Conservation (phyloP, 2,888 invertebrate species). For the Napeogenes sylphis region DNA sequence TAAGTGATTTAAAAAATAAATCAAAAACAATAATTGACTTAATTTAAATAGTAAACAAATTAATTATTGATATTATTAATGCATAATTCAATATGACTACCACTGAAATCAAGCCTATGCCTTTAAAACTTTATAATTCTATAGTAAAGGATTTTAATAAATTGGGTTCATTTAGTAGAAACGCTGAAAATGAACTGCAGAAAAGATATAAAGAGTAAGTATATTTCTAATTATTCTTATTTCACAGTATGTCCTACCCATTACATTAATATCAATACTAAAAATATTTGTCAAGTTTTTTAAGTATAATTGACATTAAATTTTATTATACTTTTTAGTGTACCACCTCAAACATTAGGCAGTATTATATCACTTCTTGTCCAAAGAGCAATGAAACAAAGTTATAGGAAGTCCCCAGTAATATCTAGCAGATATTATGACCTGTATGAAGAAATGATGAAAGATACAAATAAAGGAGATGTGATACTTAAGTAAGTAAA, state of each 20-base stretch:
- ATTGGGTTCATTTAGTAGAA: slow-evolving; percentile 75
- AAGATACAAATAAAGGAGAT: slow-evolving; percentile 72
- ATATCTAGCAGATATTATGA: slow-evolving; percentile 76
- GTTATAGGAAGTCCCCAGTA: slow-evolving; percentile 78
- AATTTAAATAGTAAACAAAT: too few relatives aligned
- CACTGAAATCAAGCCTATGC: slow-evolving; percentile 52
- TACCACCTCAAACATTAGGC: slow-evolving; percentile 79
- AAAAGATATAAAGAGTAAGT: slow-evolving; percentile 77
- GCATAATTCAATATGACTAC: slow-evolving; percentile 15
- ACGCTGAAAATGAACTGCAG: slow-evolving; percentile 78
- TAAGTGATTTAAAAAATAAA: too few relatives aligned
- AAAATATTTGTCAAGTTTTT: not conserved
- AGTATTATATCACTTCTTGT: slow-evolving; percentile 84
- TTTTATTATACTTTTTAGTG: slow-evolving; percentile 49
- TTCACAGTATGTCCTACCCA: too few relatives aligned
- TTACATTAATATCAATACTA: too few relatives aligned
- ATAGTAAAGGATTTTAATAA: slow-evolving; percentile 77
- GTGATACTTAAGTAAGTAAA: slow-evolving; percentile 78
- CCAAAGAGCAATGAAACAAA: slow-evolving; percentile 80
- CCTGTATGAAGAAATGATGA: slow-evolving; percentile 72
- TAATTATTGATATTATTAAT: too few relatives aligned
- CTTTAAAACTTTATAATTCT: slow-evolving; percentile 66
- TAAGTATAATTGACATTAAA: not conserved
- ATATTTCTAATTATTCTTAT: not conserved
- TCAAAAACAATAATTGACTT: too few relatives aligned